These are phyloP conservation scores for Rhyacichthys aspro DNA, from an alignment of 2,797 vertebrate genomes.

Conservation along the genomic window DNA sequence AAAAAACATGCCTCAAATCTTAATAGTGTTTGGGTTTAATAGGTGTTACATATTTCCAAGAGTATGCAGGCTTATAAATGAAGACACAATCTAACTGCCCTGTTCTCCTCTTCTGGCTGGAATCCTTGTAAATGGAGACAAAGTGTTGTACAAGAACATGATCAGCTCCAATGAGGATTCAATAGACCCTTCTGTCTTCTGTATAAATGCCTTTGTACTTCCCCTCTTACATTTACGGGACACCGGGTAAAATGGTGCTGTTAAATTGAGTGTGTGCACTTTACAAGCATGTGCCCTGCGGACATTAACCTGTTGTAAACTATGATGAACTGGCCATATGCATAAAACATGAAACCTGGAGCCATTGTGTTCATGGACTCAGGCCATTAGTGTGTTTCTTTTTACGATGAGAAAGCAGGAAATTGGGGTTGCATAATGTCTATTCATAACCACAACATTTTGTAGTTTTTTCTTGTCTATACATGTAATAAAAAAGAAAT, in stretches of 20 bases:
- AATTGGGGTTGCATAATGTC: too few relatives aligned
- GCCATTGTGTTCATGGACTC: background rate
- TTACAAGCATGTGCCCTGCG: background rate
- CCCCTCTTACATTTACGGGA: slow-evolving; percentile 10
- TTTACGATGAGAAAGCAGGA: too few relatives aligned
- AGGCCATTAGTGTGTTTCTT: too few relatives aligned
- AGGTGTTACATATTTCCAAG: background rate
- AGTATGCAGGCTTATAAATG: background rate
- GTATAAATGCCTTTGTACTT: slow-evolving; percentile 1
- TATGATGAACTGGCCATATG: background rate
- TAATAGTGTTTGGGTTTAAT: too few relatives aligned
- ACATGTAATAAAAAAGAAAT: too few relatives aligned
- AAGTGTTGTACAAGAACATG: background rate
- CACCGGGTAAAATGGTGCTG: background rate
- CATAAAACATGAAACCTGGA: background rate
- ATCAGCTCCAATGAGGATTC: slow-evolving; percentile 3
- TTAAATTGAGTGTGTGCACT: slow-evolving; percentile 12
- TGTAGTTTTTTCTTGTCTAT: too few relatives aligned
- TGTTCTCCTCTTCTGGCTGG: background rate
- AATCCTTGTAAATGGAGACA: slow-evolving; percentile 3
- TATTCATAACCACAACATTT: too few relatives aligned
- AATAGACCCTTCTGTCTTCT: background rate
- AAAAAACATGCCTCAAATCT: too few relatives aligned
- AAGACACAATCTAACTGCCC: background rate
- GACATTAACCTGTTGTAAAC: slow-evolving; percentile 11